Base-by-base conservation (phyloP, 2,888 invertebrate genomes). In the Drosophila antonietae region DNA sequence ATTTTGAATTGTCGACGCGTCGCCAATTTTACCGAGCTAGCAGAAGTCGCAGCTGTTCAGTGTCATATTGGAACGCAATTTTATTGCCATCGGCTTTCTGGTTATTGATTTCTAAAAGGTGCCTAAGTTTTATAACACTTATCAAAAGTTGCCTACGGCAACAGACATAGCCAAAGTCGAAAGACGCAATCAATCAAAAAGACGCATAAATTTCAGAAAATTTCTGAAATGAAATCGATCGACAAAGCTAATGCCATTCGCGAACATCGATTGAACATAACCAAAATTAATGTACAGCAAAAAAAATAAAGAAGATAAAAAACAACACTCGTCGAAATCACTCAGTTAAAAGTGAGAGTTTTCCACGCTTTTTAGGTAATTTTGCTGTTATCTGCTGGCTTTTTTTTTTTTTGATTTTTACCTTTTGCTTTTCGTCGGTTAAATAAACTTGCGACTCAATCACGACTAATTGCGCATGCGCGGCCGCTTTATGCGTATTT, bases 391-490 rank as follows among this genome's bases (percentile, higher is more conserved):
- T 76, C 68, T 60, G 61, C 41, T 49, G 41, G n/a, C 57, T 55
- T 63, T 61, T 70, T 64, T 66, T 56, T 28, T 23, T 23, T 23
- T 23, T 23, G 23, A 33, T 49, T 75, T 59, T 67, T 70, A 63
- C 46, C 64, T 76, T 59, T 70, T 72, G 71, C 66, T 69, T 81
- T 82, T 81, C 72, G 82, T 73, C 70, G 76, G 72, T 61, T 83
- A 83, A 87, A 81, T 71, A 85, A 76, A 87, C 83, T 88, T 88
- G 86, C 83, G 88, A 83, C 88, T 86, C 84, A 86, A 87, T 86
- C 88, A 88, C 87, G 88, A 80, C 88, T 87, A 88, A 89, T 89
- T 88, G 87, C 88, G 83, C 82, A 89, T 86, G 89, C 80, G 83
- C 73, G 70, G 78, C 76, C 80, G 76, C 73, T 79, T 83, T 76